Base-by-base conservation (phyloP, 1,140 invertebrate genomes). In the Procambarus virginalis region DNA sequence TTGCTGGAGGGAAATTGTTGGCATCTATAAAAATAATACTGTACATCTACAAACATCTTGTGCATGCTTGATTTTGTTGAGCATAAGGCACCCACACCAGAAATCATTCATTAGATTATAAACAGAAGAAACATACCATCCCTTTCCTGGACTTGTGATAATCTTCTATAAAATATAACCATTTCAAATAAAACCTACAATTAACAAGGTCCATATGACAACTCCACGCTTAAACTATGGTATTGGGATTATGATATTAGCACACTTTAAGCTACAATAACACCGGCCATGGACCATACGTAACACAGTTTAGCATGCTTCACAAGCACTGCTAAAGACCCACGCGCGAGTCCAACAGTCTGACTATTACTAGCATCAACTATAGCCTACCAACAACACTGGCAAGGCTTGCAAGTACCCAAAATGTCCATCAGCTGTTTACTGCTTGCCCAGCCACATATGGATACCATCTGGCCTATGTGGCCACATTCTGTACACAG, bases 21-120 rank as follows among this genome's bases (percentile, higher is more conserved):
- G 89, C 89, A 78, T 80, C 89, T 90, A 90, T 90, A 90, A 90
- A 90, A 90, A 90, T 90, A 90, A 90, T 90, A 90, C 89, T 90
- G 89, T 90, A 90, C 84, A 90, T 90, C 89, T 90, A 90, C 89
- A 90, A 85, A 85, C 89, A 90, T 90, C 78, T 90, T 90, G 89
- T 90, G 89, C 89, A 85, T 90, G 89, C 89, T 90, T 90, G 89
- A 83, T 34, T 90, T 90, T 90, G 89, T 90, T 90, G 89, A 90
- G 89, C 89, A 90, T 90, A 90, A 90, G 89, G 89, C 89, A 90
- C 89, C 89, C 89, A 90, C 89, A 90, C 89, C 89, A 75, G 89
- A 90, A 90, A 90, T 90, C 64, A 86, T 85, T 86, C 83, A 85
- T 68, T 90, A 90, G 60, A 58, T 82, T 90, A 86, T 82, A 51